Conservation (phyloP, 2,797 vertebrate species). For the Falco columbarius region DNA sequence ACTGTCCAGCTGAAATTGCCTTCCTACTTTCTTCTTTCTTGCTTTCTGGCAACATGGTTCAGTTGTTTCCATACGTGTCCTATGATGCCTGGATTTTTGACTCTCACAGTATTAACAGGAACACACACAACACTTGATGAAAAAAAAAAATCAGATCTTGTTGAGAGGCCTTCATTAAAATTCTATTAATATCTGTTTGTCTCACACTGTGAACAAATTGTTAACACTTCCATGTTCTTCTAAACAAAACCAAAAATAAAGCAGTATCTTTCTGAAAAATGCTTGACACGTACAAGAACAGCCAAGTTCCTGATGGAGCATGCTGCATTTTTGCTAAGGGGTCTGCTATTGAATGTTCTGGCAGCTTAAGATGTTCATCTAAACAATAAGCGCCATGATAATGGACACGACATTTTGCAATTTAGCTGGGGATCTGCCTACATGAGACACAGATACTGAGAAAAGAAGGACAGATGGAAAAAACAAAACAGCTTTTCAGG, state of each 20-base stretch:
- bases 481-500: neutral
- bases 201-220: conserved; percentile 59
- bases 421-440: conserved; percentile 1
- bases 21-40: neutral
- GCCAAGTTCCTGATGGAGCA: neutral
- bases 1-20: neutral
- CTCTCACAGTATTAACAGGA: conserved; percentile 23
- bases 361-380: neutral
- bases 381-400: conserved; percentile 8
- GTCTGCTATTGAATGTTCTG: conserved; percentile 27
- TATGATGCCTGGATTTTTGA: neutral
- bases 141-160: neutral
- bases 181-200: conserved; percentile 71
- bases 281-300: neutral
- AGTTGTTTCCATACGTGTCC: conserved; percentile 10
- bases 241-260: conserved; percentile 56
- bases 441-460: neutral
- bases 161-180: conserved; percentile 62
- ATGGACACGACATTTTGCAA: conserved; percentile 20
- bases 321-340: neutral
- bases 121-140: neutral
- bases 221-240: conserved; percentile 28
- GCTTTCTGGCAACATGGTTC: neutral
- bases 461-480: conserved; percentile 33
- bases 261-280: neutral